Evolutionary conservation across 2,888 invertebrate genomes (phyloP).

Genomic region (Protula sp.): DNA sequence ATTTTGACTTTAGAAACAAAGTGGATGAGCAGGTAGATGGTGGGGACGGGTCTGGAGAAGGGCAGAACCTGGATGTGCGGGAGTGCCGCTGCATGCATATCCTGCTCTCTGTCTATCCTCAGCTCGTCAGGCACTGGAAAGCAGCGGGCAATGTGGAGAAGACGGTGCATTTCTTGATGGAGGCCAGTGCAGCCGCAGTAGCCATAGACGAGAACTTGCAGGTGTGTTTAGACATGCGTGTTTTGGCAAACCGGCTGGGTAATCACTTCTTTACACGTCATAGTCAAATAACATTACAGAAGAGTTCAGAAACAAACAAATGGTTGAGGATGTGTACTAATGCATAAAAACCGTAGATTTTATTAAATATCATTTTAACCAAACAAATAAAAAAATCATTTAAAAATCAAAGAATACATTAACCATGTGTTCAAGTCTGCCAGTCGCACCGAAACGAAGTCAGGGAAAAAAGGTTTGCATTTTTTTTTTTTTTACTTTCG

Average conservation of each 20-base stretch:
- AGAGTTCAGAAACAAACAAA: background rate
- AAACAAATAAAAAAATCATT: background rate
- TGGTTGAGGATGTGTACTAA: background rate
- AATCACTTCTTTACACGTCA: too few species aligned
- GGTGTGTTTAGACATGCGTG: conserved; percentile 14
- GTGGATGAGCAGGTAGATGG: too few species aligned
- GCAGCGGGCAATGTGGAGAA: conserved; percentile 14
- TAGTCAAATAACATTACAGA: background rate
- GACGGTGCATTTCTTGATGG: conserved; percentile 20
- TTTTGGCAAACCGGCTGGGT: too few species aligned
- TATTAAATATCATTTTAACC: background rate
- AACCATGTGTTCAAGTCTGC: too few species aligned
- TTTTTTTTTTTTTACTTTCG: too few species aligned
- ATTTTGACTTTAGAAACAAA: too few species aligned
- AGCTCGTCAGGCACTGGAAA: conserved; percentile 24
- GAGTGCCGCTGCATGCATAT: background rate
- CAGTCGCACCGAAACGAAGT: too few species aligned
- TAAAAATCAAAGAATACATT: too few species aligned
- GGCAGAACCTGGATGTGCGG: background rate
- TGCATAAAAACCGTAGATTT: too few species aligned
- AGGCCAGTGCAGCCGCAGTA: conserved; percentile 25
- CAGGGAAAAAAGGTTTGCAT: too few species aligned
- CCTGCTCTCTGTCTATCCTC: conserved; percentile 15
- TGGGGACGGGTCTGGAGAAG: too few species aligned
- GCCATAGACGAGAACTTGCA: conserved; percentile 10